phyloP scores from a whole-genome alignment of 1,140 invertebrate species.

The Hycleus phaleratus region DNA sequence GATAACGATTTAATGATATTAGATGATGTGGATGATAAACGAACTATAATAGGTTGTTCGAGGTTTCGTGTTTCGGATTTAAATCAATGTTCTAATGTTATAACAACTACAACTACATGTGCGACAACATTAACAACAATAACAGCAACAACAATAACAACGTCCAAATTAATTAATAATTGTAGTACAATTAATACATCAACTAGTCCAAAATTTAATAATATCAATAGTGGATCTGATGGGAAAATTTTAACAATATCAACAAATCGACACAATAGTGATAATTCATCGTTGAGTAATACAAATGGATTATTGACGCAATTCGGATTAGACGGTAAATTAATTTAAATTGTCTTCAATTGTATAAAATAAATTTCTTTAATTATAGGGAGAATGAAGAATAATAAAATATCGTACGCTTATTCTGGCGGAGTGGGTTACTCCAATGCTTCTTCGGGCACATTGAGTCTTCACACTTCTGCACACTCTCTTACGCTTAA shows the following conservation, averaged over 20 bases:
- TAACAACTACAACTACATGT: slow-evolving; percentile 12
- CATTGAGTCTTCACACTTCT: slow-evolving; percentile 32
- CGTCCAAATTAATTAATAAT: slow-evolving; percentile 22
- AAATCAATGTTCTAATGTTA: background rate
- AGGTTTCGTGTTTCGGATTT: slow-evolving; percentile 35
- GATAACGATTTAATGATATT: slow-evolving; percentile 9
- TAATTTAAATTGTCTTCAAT: background rate
- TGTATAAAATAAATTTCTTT: background rate
- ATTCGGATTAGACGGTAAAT: slow-evolving; percentile 28
- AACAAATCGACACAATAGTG: background rate
- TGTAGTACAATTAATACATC: slow-evolving; percentile 25
- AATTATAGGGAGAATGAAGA: slow-evolving; percentile 25
- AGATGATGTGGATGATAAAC: slow-evolving; percentile 21
- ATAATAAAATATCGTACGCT: slow-evolving; percentile 33
- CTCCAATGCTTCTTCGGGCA: slow-evolving; percentile 25
- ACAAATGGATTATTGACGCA: slow-evolving; percentile 33
- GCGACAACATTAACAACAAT: background rate
- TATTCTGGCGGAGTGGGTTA: slow-evolving; percentile 26
- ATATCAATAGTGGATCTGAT: slow-evolving; percentile 23
- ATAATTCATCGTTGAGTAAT: slow-evolving; percentile 17
- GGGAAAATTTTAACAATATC: slow-evolving; percentile 1
- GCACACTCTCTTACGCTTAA: slow-evolving; percentile 39
- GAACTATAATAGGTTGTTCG: slow-evolving; percentile 34
- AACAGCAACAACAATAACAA: background rate
- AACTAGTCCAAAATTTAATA: slow-evolving; percentile 38